These are phyloP conservation scores for Ophion slaviceki DNA, from an alignment of 2,888 invertebrate genomes.

Conservation along the genomic window DNA sequence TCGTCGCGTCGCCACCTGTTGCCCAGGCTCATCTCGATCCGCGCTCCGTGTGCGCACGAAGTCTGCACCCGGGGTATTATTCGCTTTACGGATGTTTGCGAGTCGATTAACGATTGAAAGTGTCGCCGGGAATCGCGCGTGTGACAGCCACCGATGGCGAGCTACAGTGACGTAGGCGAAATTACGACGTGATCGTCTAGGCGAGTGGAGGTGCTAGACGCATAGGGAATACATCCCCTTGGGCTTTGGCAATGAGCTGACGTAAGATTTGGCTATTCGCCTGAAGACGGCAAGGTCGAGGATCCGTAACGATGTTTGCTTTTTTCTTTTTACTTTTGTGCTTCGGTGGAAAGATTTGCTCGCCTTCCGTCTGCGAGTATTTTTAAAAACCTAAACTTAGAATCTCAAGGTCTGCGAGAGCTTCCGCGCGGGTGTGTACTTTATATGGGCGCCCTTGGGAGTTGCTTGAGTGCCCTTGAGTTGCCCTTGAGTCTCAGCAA, in stretches of 20 bases:
- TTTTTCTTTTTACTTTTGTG: not conserved
- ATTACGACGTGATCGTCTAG: slow-evolving; percentile 26
- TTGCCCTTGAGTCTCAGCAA: not conserved
- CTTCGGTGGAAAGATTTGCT: not conserved
- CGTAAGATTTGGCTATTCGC: slow-evolving; percentile 45
- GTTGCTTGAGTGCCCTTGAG: not conserved
- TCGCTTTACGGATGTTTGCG: not conserved
- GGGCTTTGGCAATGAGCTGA: slow-evolving; percentile 20
- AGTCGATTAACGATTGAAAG: slow-evolving; percentile 28
- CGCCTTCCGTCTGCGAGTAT: not conserved
- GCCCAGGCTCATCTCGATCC: slow-evolving; percentile 24
- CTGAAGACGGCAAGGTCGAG: slow-evolving; percentile 28
- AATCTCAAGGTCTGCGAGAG: not conserved
- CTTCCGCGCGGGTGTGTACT: too few relatives aligned
- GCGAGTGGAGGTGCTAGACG: slow-evolving; percentile 14
- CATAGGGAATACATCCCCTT: slow-evolving; percentile 23
- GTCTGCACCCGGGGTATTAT: not conserved
- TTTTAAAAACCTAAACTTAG: not conserved
- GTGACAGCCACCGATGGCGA: not conserved
- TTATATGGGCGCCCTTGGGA: not conserved
- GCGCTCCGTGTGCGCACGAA: slow-evolving; percentile 9
- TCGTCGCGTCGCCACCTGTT: slow-evolving; percentile 12
- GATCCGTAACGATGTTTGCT: slow-evolving; percentile 23
- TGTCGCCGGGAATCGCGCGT: slow-evolving; percentile 19
- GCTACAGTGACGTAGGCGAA: not conserved